Percentiles rank a stretch among this genome's conserved stretches.
These are phyloP conservation scores for Pammene aurita DNA, from an alignment of 2,888 invertebrate species.

Conservation along the genomic window DNA sequence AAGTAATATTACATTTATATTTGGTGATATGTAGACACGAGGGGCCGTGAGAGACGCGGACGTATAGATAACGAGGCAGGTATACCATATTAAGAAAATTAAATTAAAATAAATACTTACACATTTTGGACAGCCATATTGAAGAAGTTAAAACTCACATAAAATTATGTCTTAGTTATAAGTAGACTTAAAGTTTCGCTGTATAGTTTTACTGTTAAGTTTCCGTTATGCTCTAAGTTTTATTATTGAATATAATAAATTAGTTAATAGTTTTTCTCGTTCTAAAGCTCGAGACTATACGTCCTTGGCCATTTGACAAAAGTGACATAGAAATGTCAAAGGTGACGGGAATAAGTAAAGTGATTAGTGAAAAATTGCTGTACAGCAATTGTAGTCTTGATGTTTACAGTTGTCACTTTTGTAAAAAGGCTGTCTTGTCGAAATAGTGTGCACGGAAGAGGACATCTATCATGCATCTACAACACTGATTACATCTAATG, in stretches of 20 bases:
- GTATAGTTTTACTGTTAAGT: too few species aligned
- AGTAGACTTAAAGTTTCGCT: too few species aligned
- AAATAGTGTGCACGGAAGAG: slow-evolving; percentile 44
- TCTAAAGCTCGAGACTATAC: slow-evolving; percentile 6
- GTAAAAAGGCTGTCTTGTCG: slow-evolving; percentile 7
- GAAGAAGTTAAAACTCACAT: too few species aligned
- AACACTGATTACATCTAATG: slow-evolving; percentile 67
- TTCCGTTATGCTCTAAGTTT: too few species aligned
- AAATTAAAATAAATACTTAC: too few species aligned
- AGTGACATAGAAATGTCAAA: neutral
- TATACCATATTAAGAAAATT: too few species aligned
- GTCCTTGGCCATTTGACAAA: slow-evolving; percentile 6
- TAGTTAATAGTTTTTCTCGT: neutral
- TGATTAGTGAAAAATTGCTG: neutral
- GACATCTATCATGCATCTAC: slow-evolving; percentile 68
- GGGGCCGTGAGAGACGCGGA: slow-evolving; percentile 24
- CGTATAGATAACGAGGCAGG: slow-evolving; percentile 12
- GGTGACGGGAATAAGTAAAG: neutral
- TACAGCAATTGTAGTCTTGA: too few species aligned
- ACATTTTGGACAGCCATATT: too few species aligned
- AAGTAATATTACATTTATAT: slow-evolving; percentile 8
- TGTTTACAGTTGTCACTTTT: slow-evolving; percentile 8
- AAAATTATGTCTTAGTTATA: too few species aligned
- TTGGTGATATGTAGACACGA: slow-evolving; percentile 36
- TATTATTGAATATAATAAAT: neutral